Evolutionary conservation across 2,113 vertebrate genomes (phyloP).

Genomic region (Glaucidium brasilianum): DNA sequence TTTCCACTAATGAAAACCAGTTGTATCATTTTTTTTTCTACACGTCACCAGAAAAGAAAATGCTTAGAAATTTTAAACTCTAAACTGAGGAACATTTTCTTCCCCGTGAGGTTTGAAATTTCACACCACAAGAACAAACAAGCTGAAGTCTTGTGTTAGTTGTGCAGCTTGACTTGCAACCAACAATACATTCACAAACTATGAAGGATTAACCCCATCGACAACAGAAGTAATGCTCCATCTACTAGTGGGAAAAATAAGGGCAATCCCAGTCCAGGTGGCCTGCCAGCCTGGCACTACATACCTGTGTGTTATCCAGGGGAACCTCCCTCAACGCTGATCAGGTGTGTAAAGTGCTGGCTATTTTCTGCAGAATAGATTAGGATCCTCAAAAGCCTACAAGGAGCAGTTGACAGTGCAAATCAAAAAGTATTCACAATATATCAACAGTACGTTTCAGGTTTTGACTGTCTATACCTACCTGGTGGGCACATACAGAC

Average conservation of each 20-base stretch:
- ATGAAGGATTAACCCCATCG: not conserved
- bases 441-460: no score
- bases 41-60: not conserved
- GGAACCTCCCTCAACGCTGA: not conserved
- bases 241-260: not conserved
- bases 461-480: not conserved
- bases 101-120: not conserved
- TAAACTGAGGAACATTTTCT: not conserved
- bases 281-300: fast-evolving
- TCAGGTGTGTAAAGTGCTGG: fast-evolving
- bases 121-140: not conserved
- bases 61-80: fast-evolving
- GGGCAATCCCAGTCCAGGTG: fast-evolving
- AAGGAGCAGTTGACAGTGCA: not conserved
- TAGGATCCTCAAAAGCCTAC: not conserved
- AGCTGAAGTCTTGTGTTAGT: not conserved
- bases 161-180: no score
- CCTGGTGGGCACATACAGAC: no score
- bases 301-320: fast-evolving
- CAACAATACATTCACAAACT: not conserved
- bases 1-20: not conserved
- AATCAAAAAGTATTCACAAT: not conserved
- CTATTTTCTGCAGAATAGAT: fast-evolving
- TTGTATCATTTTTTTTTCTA: not conserved
- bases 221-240: not conserved